A percentile compares a stretch with the other conserved stretches of the same genome.
Evolutionary conservation across 2,888 invertebrate genomes (phyloP).

Genomic region (Idaea biselata): DNA sequence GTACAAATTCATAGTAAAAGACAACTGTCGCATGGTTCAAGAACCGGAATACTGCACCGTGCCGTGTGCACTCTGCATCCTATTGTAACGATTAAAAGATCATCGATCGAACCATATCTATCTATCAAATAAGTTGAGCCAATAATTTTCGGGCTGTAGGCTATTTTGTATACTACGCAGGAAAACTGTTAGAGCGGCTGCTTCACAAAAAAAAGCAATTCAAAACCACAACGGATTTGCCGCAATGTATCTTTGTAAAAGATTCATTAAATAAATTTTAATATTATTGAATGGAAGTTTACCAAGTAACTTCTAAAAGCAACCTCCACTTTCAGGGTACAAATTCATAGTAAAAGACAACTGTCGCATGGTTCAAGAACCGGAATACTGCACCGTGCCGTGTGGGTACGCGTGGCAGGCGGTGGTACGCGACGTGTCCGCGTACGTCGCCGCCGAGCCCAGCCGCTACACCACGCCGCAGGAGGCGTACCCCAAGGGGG

Average conservation of each 20-base stretch:
- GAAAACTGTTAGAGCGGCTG: too few species aligned
- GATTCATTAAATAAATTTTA: too few species aligned
- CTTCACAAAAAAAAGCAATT: too few species aligned
- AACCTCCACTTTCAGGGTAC: conserved; percentile 46
- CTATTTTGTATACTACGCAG: too few species aligned
- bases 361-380: conserved; percentile 82
- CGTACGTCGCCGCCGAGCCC: conserved; percentile 38
- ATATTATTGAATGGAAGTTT: too few species aligned
- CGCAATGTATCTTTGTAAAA: too few species aligned
- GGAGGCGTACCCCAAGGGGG: conserved; percentile 84
- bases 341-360: conserved; percentile 79
- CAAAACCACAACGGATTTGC: too few species aligned
- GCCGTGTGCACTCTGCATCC: too few species aligned
- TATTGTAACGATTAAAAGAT: too few species aligned
- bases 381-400: conserved; percentile 84
- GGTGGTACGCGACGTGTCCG: conserved; percentile 58
- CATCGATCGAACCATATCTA: too few species aligned
- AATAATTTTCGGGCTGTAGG: too few species aligned
- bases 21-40: conserved; percentile 82
- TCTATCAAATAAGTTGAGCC: too few species aligned
- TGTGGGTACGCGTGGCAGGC: conserved; percentile 87
- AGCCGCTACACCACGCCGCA: conserved; percentile 51
- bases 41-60: conserved; percentile 87
- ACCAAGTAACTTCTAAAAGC: not conserved
- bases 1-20: conserved; percentile 66